These are phyloP conservation scores for Oscheius myriophilus DNA, from an alignment of 2,888 invertebrate genomes.

Conservation along the genomic window DNA sequence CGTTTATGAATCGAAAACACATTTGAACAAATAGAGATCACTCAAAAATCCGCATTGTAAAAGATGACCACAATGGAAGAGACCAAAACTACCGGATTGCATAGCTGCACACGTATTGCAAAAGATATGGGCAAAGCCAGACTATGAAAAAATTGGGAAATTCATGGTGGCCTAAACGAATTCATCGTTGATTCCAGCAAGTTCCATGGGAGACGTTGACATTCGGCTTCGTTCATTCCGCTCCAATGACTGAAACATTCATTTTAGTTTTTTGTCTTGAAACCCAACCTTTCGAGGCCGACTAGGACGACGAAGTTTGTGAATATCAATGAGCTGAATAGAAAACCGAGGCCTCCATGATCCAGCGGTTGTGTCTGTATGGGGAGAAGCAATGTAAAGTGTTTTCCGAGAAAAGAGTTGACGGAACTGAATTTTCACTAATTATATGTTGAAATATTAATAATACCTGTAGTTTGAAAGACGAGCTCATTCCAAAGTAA, in stretches of 20 bases:
- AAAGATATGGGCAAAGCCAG: conserved; percentile 21
- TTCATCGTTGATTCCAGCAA: conserved; percentile 12
- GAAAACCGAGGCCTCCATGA: conserved; percentile 37
- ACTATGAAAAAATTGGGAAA: not conserved
- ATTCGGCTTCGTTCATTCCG: conserved; percentile 20
- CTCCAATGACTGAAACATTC: conserved; percentile 17
- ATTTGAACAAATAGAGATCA: too few species aligned
- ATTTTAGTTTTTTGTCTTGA: not conserved
- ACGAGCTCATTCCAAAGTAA: conserved; percentile 92
- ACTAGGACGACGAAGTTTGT: conserved; percentile 33
- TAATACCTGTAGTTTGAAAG: conserved; percentile 77
- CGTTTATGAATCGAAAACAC: too few species aligned
- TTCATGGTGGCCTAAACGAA: conserved; percentile 2
- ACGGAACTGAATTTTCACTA: conserved; percentile 25
- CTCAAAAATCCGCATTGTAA: too few species aligned
- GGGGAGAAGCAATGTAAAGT: conserved; percentile 31
- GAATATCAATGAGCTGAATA: conserved; percentile 38
- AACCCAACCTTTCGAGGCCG: conserved; percentile 20
- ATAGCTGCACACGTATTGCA: conserved; percentile 17
- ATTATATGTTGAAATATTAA: not conserved
- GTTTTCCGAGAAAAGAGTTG: conserved; percentile 28
- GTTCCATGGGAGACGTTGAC: conserved; percentile 19
- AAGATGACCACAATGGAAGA: too few species aligned
- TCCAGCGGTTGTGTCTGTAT: conserved; percentile 18
- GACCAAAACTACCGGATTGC: too few species aligned